A percentile compares a stretch with the other conserved stretches of the same genome.
Conservation (phyloP, 1,140 invertebrate genomes). For the Solenopsis invicta region DNA sequence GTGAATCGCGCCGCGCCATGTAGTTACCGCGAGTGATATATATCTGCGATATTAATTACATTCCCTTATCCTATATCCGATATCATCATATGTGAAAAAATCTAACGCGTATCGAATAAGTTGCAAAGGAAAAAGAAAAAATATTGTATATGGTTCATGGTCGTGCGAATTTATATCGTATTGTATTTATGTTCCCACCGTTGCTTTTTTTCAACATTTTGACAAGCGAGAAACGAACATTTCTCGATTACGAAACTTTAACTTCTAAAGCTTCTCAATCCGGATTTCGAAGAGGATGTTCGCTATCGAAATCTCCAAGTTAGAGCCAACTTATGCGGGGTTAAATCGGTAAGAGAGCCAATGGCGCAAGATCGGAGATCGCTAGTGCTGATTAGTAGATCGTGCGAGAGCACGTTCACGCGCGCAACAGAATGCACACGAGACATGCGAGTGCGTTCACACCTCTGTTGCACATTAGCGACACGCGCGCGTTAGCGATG, state of each 20-base stretch:
- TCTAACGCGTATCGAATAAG: not conserved
- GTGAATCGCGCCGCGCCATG: not conserved
- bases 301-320: not conserved
- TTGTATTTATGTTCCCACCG: not conserved
- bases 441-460: conserved; percentile 73
- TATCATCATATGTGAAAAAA: not conserved
- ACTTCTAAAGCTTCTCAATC: not conserved
- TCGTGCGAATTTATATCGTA: not conserved
- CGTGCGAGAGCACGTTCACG: not conserved
- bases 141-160: not conserved
- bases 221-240: not conserved
- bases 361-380: conserved; percentile 10
- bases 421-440: conserved; percentile 14
- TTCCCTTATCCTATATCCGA: not conserved
- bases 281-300: not conserved
- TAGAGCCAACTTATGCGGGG: not conserved
- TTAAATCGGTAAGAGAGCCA: conserved; percentile 9
- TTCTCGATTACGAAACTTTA: not conserved
- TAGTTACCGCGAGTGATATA: conserved; percentile 18
- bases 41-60: conserved; percentile 32
- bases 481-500: conserved; percentile 15
- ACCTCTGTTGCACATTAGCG: conserved; percentile 65
- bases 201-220: not conserved
- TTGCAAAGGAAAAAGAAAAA: not conserved
- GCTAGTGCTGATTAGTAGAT: conserved; percentile 5